Evolutionary conservation across 2,113 vertebrate species (phyloP), one percentile per base, ranked within the genome.

Genomic region (Plecturocebus donacophilus): DNA sequence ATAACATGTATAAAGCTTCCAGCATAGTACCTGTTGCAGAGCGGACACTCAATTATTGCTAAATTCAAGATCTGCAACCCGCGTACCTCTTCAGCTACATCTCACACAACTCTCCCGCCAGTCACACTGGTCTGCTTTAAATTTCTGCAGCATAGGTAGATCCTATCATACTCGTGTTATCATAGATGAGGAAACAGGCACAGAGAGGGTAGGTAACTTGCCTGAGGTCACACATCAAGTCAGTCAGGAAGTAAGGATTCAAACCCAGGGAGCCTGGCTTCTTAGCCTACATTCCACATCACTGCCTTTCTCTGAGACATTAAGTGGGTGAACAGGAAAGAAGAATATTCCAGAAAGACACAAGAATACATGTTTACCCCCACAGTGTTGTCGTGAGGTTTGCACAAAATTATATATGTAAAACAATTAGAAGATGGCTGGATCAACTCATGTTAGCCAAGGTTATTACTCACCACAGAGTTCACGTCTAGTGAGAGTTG

Each of bases 1-100:
- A 79, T 20, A 87, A 88, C 11, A 42, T 0, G 2, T 9, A 4
- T 4, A 35, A 88, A 71, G 14, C 27, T 61, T n/a, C 49, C 16
- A 32, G 32, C 0, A 0, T 16, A 58, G 42, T 14, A 30, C 47
- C 25, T 11, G 30, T 71, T 38, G 47, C 49, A 20, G 0, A 49
- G 21, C 49, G 23, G 35, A 12, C 35, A 61, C 47, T 45, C 58
- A n/a, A 13, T 49, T 49, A 38, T 47, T 54, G 13, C 58, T n/a
- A n/a, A 49, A n/a, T n/a, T 56, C 73, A 32, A 64, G 81, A 94
- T 35, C 5, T 42, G 35, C 38, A 70, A 38, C 16, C 84, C 21
- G 16, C 13, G 40, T 20, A 10, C 70, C 32, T 66, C 49, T 84
- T 40, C 38, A 77, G 45, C 3, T 66, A 8, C 6, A 20, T 19